These are phyloP conservation scores for Equus przewalskii DNA, from an alignment of 2,113 vertebrate species.

Conservation along the genomic window DNA sequence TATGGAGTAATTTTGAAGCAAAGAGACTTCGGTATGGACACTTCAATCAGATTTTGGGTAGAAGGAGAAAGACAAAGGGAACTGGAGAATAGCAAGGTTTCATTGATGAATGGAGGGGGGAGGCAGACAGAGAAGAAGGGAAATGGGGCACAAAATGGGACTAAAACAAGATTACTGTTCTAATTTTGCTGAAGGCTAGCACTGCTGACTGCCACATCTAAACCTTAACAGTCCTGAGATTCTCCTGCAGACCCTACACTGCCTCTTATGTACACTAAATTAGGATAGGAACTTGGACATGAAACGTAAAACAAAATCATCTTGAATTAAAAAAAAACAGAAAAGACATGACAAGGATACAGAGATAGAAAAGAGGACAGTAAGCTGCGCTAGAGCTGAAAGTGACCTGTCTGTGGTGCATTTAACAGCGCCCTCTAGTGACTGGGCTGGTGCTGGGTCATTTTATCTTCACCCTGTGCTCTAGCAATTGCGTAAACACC, in stretches of 20 bases:
- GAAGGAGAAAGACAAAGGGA: not conserved
- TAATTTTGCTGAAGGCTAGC: not conserved
- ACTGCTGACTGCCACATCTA: not conserved
- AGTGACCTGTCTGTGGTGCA: not conserved
- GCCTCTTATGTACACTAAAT: not conserved
- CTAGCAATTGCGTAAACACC: not conserved
- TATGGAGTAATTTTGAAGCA: not conserved
- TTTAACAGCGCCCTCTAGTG: not conserved
- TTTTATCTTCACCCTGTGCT: not conserved
- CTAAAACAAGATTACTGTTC: not conserved
- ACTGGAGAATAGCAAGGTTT: not conserved
- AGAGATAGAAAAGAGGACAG: not conserved
- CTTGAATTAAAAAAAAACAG: not conserved
- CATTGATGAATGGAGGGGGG: not conserved
- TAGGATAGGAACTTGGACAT: not conserved
- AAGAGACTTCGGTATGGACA: not conserved
- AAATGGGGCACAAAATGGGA: not conserved
- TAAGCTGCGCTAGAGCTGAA: not conserved
- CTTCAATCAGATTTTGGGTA: not conserved
- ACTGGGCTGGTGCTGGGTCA: too few species aligned
- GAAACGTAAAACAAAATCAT: not conserved
- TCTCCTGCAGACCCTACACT: not conserved
- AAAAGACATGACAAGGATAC: not conserved
- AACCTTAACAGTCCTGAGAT: fast-evolving
- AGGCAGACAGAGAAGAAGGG: not conserved